Percentiles rank a stretch among this genome's conserved stretches.
phyloP scores from a whole-genome alignment of 2,113 vertebrate species.

The Aviceda subcristata region DNA sequence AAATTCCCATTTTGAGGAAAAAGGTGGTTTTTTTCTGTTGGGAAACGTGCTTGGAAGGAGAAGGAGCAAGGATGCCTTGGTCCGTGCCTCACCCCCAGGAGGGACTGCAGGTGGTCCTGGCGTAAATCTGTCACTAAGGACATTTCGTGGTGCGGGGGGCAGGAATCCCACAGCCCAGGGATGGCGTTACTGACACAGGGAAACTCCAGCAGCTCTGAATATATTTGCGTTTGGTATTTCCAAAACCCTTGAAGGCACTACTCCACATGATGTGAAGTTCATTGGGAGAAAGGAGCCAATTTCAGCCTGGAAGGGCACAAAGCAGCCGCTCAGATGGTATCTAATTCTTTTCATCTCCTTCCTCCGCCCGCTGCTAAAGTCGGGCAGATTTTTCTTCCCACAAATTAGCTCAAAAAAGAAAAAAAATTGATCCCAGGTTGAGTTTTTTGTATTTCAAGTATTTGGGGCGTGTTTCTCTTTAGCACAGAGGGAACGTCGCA shows the following conservation, averaged over 20 bases:
- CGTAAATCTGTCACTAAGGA: neutral
- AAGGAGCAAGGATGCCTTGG: neutral
- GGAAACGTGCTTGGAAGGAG: neutral
- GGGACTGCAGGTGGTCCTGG: neutral
- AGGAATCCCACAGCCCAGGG: neutral
- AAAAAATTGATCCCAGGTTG: neutral
- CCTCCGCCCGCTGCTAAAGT: neutral
- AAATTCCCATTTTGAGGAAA: neutral
- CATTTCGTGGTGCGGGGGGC: neutral
- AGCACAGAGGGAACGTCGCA: neutral
- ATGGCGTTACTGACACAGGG: rapidly evolving
- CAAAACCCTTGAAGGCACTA: neutral
- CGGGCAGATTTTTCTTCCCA: neutral
- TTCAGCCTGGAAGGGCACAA: neutral
- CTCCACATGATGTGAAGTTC: neutral
- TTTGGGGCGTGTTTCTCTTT: neutral
- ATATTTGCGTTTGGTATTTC: neutral
- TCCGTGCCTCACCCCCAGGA: neutral
- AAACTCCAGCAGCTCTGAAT: neutral
- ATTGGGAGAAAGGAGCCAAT: neutral
- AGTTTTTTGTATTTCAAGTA: neutral
- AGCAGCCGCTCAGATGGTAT: neutral
- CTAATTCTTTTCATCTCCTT: neutral
- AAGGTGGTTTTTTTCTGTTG: neutral
- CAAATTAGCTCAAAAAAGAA: neutral